Percentiles rank a stretch among this genome's conserved stretches.
Evolutionary conservation across 1,140 invertebrate genomes (phyloP).

Genomic region (Drosophila trapezifrons): DNA sequence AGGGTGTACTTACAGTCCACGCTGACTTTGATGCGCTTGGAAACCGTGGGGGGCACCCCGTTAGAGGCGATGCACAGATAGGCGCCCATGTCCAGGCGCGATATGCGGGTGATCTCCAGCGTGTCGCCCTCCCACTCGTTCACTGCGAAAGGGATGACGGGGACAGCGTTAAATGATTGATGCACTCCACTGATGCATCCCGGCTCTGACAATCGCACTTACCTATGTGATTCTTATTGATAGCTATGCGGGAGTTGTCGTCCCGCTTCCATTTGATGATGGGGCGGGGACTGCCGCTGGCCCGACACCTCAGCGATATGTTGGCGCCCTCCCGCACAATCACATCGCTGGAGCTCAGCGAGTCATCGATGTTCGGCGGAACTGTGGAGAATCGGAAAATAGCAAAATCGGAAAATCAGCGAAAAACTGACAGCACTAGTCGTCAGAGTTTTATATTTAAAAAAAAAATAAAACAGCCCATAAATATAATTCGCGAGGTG

Average conservation of each 20-base stretch:
- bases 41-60: slow-evolving; percentile 91
- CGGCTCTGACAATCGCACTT: slow-evolving; percentile 44
- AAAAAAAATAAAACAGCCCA: neutral
- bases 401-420: slow-evolving; percentile 64
- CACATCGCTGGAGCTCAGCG: slow-evolving; percentile 94
- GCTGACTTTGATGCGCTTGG: slow-evolving; percentile 96
- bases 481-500: too few relatives aligned
- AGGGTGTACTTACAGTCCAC: slow-evolving; percentile 93
- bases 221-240: slow-evolving; percentile 93
- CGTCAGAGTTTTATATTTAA: neutral
- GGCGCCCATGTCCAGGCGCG: slow-evolving; percentile 94
- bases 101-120: slow-evolving; percentile 93
- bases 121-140: slow-evolving; percentile 92
- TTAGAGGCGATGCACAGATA: slow-evolving; percentile 93
- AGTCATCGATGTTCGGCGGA: slow-evolving; percentile 95
- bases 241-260: slow-evolving; percentile 92
- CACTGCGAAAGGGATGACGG: slow-evolving; percentile 85
- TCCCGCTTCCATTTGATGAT: slow-evolving; percentile 96
- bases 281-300: slow-evolving; percentile 94
- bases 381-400: slow-evolving; percentile 86
- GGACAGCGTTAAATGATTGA: slow-evolving; percentile 72
- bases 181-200: slow-evolving; percentile 32
- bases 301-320: slow-evolving; percentile 93
- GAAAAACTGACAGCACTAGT: neutral
- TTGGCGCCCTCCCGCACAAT: slow-evolving; percentile 96